Evolutionary conservation across 2,797 vertebrate species (phyloP).

Genomic region (Kryptopterus vitreolus): DNA sequence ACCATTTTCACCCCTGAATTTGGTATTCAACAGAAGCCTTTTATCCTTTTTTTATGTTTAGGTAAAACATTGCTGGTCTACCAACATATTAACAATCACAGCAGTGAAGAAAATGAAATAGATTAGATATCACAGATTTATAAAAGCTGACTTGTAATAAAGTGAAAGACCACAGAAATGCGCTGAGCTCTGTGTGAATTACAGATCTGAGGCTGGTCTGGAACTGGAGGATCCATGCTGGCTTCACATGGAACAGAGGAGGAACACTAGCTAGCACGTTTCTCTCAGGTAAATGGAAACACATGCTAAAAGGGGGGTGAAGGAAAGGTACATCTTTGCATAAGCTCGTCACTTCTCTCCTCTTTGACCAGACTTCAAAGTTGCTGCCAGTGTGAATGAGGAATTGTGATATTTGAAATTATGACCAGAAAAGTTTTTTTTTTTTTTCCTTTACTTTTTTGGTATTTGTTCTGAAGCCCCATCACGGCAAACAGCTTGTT

Average conservation of each 20-base stretch:
- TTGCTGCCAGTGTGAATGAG: neutral
- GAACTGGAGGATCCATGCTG: conserved; percentile 9
- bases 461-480: neutral
- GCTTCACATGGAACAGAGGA: conserved; percentile 62
- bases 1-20: conserved; percentile 16
- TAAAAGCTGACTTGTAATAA: conserved; percentile 11
- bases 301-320: conserved; percentile 62
- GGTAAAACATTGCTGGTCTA: neutral
- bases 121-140: neutral
- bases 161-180: conserved; percentile 16
- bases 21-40: neutral
- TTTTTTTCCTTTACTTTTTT: neutral
- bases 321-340: conserved; percentile 12
- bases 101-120: neutral
- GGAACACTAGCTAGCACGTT: conserved; percentile 66
- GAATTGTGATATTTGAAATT: neutral
- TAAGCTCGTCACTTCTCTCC: neutral
- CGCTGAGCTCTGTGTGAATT: conserved; percentile 15
- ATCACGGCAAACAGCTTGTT: neutral
- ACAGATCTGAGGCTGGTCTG: neutral
- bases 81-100: neutral
- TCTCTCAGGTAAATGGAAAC: conserved; percentile 77
- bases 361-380: neutral
- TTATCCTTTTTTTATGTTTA: conserved; percentile 17
- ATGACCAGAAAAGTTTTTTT: neutral